Evolutionary conservation across 1,140 invertebrate genomes (phyloP).

Genomic region (Megalopta genalis): DNA sequence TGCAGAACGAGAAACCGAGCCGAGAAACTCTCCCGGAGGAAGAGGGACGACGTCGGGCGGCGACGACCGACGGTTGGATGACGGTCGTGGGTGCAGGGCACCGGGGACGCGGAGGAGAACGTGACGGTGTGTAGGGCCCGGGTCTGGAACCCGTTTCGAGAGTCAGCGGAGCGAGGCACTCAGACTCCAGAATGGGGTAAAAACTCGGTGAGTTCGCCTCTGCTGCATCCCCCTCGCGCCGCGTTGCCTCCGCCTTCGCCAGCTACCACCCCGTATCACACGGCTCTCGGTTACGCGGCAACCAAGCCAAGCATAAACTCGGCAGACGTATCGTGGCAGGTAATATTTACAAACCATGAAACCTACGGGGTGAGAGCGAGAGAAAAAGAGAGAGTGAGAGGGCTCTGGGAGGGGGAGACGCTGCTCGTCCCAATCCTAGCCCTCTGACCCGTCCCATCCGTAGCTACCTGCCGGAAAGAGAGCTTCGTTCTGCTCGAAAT

Average conservation of each 20-base stretch:
- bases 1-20: constrained; percentile 19
- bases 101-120: constrained; percentile 37
- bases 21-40: background rate
- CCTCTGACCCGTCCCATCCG: constrained; percentile 5
- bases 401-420: constrained; percentile 33
- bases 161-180: constrained; percentile 76
- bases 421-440: constrained; percentile 7
- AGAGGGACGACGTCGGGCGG: background rate
- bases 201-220: constrained; percentile 73
- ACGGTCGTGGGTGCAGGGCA: background rate
- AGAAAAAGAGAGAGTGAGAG: constrained; percentile 4
- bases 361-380: constrained; percentile 47
- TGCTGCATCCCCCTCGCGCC: constrained; percentile 27
- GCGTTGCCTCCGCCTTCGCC: constrained; percentile 13
- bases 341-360: constrained; percentile 71
- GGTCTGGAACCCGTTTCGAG: constrained; percentile 73
- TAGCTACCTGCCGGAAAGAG: constrained; percentile 43
- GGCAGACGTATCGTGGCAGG: constrained; percentile 65
- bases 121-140: constrained; percentile 55
- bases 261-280: constrained; percentile 53
- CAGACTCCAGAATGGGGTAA: constrained; percentile 76
- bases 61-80: background rate
- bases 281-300: constrained; percentile 68
- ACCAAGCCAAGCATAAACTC: constrained; percentile 70
- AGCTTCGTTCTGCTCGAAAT: constrained; percentile 5